These are phyloP conservation scores for Corvus moneduloides DNA, from an alignment of 2,113 vertebrate species.

Conservation along the genomic window DNA sequence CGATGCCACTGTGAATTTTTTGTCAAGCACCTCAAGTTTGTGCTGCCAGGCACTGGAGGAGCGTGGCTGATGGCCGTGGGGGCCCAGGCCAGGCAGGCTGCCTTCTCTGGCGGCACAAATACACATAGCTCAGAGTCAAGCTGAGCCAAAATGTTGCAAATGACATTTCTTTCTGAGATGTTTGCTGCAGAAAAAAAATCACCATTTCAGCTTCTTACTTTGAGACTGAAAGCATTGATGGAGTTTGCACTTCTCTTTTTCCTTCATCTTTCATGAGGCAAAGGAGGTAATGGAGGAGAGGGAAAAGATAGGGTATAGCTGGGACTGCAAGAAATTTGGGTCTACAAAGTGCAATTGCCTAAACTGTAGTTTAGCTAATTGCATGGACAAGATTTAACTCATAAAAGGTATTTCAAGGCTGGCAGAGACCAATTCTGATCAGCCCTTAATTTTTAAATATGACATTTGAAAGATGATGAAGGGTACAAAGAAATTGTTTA, in stretches of 20 bases:
- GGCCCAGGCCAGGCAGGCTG: background rate
- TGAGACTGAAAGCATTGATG: background rate
- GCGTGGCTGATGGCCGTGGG: fast-evolving
- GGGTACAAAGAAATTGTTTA: background rate
- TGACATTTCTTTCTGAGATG: background rate
- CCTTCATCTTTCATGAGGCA: background rate
- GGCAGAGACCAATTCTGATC: background rate
- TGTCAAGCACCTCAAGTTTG: background rate
- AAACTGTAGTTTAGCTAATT: background rate
- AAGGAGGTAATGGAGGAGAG: background rate
- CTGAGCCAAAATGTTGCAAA: background rate
- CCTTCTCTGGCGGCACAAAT: background rate
- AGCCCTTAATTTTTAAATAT: background rate
- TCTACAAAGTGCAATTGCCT: background rate
- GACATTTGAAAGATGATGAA: background rate
- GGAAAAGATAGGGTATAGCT: background rate
- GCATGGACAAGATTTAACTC: background rate
- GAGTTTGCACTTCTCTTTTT: background rate
- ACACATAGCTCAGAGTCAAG: background rate
- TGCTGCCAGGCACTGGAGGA: background rate
- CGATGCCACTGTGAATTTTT: background rate
- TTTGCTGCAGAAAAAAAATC: background rate
- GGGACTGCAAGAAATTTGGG: background rate
- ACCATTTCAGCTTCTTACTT: background rate
- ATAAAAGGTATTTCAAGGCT: background rate